phyloP scores from a whole-genome alignment of 1,140 invertebrate genomes.

The Antheraea pernyi region DNA sequence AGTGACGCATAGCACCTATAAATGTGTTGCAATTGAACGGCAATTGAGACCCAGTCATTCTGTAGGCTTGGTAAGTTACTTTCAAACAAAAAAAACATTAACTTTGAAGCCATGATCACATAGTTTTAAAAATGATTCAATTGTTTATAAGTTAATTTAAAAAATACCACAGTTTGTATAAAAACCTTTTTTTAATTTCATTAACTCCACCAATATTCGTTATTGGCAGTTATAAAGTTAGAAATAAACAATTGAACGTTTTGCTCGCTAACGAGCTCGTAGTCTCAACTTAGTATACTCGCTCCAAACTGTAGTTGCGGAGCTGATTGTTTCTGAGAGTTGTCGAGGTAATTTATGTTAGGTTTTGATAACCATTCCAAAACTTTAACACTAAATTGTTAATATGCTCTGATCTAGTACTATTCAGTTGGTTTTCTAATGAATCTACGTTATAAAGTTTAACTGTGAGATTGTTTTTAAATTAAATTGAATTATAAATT shows the following conservation, averaged over 20 bases:
- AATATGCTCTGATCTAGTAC: background rate
- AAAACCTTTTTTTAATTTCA: too few species aligned
- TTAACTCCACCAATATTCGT: background rate
- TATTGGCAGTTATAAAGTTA: background rate
- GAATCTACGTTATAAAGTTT: background rate
- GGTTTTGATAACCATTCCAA: background rate
- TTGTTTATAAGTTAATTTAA: too few species aligned
- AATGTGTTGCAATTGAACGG: too few species aligned
- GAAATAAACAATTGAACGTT: background rate
- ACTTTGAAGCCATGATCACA: too few species aligned
- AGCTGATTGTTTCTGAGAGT: background rate
- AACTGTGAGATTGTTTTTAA: too few species aligned
- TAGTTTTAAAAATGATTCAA: too few species aligned
- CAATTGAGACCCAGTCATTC: too few species aligned
- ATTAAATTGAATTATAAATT: too few species aligned
- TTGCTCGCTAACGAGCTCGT: background rate
- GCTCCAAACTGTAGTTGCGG: background rate
- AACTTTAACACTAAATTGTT: background rate
- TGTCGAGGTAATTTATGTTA: background rate
- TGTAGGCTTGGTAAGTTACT: too few species aligned
- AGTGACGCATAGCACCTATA: too few species aligned
- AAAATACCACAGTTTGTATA: too few species aligned
- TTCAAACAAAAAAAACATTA: too few species aligned
- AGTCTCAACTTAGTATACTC: background rate
- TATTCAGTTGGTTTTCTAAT: background rate